Base-by-base conservation (phyloP, 2,797 vertebrate genomes). In the Xenopus petersii region DNA sequence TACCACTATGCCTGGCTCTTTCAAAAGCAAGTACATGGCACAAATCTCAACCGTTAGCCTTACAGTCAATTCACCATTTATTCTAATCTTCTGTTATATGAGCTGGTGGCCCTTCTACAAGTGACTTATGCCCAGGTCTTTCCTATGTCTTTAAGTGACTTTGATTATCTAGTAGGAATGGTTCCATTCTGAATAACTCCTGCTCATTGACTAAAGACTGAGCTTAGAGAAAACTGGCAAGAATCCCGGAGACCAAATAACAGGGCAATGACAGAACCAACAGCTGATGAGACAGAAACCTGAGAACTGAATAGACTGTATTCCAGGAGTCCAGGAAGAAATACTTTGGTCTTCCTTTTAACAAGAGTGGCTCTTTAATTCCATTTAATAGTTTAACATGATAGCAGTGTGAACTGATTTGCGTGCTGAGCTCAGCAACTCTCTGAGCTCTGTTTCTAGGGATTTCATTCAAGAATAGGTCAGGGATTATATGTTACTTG, bases 361-460 rank as follows among this genome's bases (percentile, higher is more conserved):
- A 81, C 79, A 82, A 81, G 83, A 72, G 66, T 69, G 30, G 49
- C 70, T 67, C 51, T 84, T 81, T 85, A 84, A 84, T 81, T 74
- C 77, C 74, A 72, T 71, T 80, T 82, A 83, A 84, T 80, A 83
- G 82, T 54, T 42, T 80, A 77, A 70, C 75, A 30, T 76, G 75
- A 73, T 83, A 75, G 81, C 67, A 75, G 69, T 61, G 64, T 82
- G 82, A 75, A 73, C 56, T 80, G 73, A 71, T 83, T 82, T 85
- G 54, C 12, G 21, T 75, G 83, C 87, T 79, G 81, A 63, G 77
- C 81, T 82, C 36, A 9, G 36, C 36, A 42, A 5, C 80, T 85
- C 80, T 85, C 81, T 67, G 55, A 24, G 72, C 62, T 66, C 71
- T 77, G 64, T 16, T 11, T 80, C 3, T 66, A 48, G 30, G 48